Percentiles rank a stretch among this genome's conserved stretches.
phyloP scores from a whole-genome alignment of 2,113 vertebrate species.

The Macrotus californicus region DNA sequence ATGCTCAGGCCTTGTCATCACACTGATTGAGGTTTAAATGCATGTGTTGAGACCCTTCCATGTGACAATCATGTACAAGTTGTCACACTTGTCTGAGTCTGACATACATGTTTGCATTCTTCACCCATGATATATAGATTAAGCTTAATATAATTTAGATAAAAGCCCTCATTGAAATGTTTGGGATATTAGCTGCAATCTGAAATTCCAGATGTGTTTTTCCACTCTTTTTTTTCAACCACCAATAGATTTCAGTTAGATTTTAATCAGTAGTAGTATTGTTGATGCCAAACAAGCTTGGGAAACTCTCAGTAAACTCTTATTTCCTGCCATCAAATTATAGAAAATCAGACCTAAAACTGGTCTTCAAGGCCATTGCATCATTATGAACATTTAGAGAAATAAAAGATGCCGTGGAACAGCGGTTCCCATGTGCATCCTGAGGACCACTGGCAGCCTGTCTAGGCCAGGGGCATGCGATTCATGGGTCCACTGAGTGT shows the following conservation, averaged over 20 bases:
- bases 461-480: background rate
- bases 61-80: background rate
- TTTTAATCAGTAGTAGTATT: background rate
- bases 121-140: background rate
- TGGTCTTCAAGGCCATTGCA: background rate
- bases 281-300: background rate
- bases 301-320: background rate
- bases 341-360: background rate
- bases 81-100: background rate
- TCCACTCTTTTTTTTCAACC: background rate
- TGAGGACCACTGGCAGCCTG: background rate
- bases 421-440: background rate
- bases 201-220: background rate
- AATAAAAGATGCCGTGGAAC: background rate
- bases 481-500: too few relatives aligned
- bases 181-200: background rate
- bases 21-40: background rate
- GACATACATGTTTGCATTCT: background rate
- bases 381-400: background rate
- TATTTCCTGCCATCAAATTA: background rate
- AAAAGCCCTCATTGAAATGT: background rate
- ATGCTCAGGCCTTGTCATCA: background rate
- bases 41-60: background rate
- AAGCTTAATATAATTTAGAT: background rate
- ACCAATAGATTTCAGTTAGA: background rate